Evolutionary conservation across 2,113 vertebrate species (phyloP).

Genomic region (Oryzias javanicus): DNA sequence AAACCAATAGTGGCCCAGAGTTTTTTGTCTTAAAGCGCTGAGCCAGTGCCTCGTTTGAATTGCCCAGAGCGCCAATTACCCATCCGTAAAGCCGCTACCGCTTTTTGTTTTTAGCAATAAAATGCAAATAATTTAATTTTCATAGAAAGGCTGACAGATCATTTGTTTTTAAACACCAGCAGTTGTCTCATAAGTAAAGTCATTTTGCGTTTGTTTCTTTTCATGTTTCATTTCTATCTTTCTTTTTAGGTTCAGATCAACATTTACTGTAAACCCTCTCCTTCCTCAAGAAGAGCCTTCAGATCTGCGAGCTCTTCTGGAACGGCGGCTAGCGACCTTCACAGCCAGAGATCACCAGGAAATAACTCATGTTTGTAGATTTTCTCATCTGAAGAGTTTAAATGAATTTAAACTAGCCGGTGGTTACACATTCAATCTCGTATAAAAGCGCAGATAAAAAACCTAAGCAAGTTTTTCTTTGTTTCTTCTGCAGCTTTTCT

Average conservation of each 20-base stretch:
- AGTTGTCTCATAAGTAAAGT: neutral
- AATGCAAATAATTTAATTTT: too few species aligned
- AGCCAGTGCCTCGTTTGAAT: too few species aligned
- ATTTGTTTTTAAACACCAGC: neutral
- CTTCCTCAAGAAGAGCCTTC: constrained; percentile 75
- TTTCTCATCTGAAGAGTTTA: neutral
- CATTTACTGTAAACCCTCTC: constrained; percentile 84
- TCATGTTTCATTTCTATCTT: neutral
- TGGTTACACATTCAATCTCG: neutral
- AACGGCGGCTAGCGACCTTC: constrained; percentile 82
- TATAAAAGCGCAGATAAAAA: neutral
- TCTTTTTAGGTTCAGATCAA: constrained; percentile 84
- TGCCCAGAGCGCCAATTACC: too few species aligned
- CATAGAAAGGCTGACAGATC: neutral
- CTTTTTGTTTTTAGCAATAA: too few species aligned
- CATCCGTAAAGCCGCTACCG: too few species aligned
- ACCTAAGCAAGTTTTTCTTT: neutral
- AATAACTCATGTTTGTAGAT: constrained; percentile 86
- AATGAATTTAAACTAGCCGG: neutral
- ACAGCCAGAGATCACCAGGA: constrained; percentile 83
- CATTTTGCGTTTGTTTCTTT: neutral
- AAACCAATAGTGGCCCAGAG: too few species aligned
- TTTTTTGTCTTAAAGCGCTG: too few species aligned
- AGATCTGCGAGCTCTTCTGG: constrained; percentile 74
- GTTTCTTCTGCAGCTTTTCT: constrained; percentile 81